These are phyloP conservation scores for mouse (Mus musculus) DNA, from an alignment of 2,113 vertebrate species.

Conservation along the genomic window GRCm39 chr6:40366501-40367000, in stretches of 20 bases:
- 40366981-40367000: constrained; percentile 13
- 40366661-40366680: too few relatives aligned
- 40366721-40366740: constrained; percentile 33
- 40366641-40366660: neutral
- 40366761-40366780: neutral
- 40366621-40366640: constrained; percentile 41
- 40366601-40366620: neutral
- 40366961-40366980: neutral
- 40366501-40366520: neutral
- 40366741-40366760: constrained; percentile 17
- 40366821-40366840: too few relatives aligned
- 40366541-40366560: constrained; percentile 29
- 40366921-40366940: constrained; percentile 3
- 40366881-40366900: constrained; percentile 33
- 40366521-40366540: neutral
- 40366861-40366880: neutral
- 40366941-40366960: constrained; percentile 21
- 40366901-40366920: neutral
- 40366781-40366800: neutral
- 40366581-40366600: constrained; percentile 23
- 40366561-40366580: neutral
- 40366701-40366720: neutral
- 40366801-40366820: neutral
- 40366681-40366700: neutral
- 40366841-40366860: neutral